Percentiles rank a stretch among this genome's conserved stretches.
These are phyloP conservation scores for Cylindroiulus punctatus DNA, from an alignment of 2,888 invertebrate species.

Conservation along the genomic window DNA sequence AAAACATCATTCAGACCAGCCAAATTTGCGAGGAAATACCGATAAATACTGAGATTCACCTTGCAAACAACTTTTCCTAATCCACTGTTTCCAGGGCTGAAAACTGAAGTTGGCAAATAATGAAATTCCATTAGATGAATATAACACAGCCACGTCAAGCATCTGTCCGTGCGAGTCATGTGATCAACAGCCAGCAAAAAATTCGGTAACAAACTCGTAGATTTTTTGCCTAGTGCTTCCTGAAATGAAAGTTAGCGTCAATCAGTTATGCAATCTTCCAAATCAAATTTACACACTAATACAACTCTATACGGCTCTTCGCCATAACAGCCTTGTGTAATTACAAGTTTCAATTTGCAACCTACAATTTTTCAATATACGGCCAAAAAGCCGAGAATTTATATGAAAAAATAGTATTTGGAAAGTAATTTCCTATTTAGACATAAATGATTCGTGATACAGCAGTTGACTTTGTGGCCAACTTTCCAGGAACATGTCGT, in stretches of 20 bases:
- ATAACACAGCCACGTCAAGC: slow-evolving; percentile 63
- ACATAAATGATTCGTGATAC: not conserved
- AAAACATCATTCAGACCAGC: no score
- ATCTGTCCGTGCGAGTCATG: slow-evolving; percentile 59
- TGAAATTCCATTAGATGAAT: slow-evolving; percentile 63
- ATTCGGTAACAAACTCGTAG: not conserved
- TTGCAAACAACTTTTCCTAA: slow-evolving; percentile 54
- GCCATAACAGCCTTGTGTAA: no score
- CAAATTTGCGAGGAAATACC: no score
- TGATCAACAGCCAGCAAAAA: slow-evolving; percentile 3
- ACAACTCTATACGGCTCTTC: no score
- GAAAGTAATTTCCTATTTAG: no score
- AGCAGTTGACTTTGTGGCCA: no score
- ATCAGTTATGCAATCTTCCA: not conserved
- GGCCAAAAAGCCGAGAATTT: no score
- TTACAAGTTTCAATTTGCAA: no score
- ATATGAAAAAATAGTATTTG: no score
- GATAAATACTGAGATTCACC: slow-evolving; percentile 24
- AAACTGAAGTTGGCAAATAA: slow-evolving; percentile 61
- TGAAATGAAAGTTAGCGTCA: not conserved
- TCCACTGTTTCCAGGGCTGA: slow-evolving; percentile 49
- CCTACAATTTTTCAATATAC: no score
- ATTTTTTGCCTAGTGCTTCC: slow-evolving; percentile 16
- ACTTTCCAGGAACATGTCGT: no score
- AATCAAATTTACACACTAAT: no score